Evolutionary conservation across 2,113 vertebrate genomes (phyloP), one percentile per base, ranked within the genome.

Genomic region (Mesocricetus auratus): DNA sequence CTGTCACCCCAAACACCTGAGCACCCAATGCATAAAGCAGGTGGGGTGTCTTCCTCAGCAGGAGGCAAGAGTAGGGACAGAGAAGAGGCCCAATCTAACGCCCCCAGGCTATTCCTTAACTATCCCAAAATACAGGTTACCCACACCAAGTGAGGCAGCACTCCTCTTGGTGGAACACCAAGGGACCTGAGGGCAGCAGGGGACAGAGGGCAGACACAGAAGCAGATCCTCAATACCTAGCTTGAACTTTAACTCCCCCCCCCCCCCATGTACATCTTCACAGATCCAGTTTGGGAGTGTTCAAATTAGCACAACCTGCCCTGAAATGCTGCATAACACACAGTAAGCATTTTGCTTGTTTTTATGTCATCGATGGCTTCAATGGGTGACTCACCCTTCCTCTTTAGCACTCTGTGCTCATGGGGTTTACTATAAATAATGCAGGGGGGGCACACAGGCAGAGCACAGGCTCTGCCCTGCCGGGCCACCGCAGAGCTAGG

Each of bases 401-500:
- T 98, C 97, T 96, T 98, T 96, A 97, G 97, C 91, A 8, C 97
- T 93, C 95, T 96, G 97, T 97, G 97, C 98, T 98, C 98, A 98
- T 96, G 98, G 95, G 95, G 97, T 98, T 98, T 98, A 97, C 98
- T 98, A 98, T 98, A 98, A 98, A 98, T 98, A 98, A 97, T 95
- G 93, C 13, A 29, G 21, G 5, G 92, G 86, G 56, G 77, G 94
- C 50, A 66, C 29, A 24, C 2, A 31, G 7, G 4, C 7, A 0
- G 2, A 92, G 50, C n/a, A 1, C 42, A 2, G 53, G 86, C 36
- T 91, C 95, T 60, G 5, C 69, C 0, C 79, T 92, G 79, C 96
- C 68, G 39, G 95, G 3, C 77, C 90, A 74, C 96, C 58, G 31
- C 47, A 60, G 15, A 86, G 22, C 64, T 82, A 33, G 47, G 66